These are phyloP conservation scores for Campoplex capitator DNA, from an alignment of 2,888 invertebrate genomes.

Conservation along the genomic window DNA sequence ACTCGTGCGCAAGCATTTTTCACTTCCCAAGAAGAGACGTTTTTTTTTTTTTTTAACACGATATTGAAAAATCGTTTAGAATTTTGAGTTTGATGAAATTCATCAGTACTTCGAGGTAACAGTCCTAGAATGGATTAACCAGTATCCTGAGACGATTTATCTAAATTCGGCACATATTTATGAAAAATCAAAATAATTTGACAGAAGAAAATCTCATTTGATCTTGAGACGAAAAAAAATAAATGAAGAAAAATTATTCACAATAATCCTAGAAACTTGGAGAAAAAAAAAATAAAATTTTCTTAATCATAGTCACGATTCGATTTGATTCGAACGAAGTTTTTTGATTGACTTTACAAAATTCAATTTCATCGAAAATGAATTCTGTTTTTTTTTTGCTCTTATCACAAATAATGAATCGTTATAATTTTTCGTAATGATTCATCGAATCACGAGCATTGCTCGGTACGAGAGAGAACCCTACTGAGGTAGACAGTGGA, in stretches of 20 bases:
- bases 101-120: neutral
- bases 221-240: neutral
- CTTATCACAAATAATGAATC: no score
- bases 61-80: slow-evolving; percentile 11
- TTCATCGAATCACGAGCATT: no score
- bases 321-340: no score
- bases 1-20: neutral
- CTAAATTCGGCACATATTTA: neutral
- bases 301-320: no score
- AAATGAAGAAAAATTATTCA: neutral
- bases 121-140: slow-evolving; percentile 5
- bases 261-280: neutral
- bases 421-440: no score
- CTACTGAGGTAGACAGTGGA: no score
- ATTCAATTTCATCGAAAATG: neutral
- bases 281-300: neutral
- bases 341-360: neutral
- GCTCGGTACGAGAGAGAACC: no score
- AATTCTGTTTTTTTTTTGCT: no score
- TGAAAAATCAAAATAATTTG: no score
- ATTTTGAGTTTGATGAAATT: slow-evolving; percentile 6
- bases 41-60: neutral
- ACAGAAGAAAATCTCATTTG: neutral
- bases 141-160: slow-evolving; percentile 31
- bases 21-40: neutral